Evolutionary conservation across 1,140 invertebrate genomes (phyloP), one percentile per base, ranked within the genome.

Genomic region (Elysia chlorotica): DNA sequence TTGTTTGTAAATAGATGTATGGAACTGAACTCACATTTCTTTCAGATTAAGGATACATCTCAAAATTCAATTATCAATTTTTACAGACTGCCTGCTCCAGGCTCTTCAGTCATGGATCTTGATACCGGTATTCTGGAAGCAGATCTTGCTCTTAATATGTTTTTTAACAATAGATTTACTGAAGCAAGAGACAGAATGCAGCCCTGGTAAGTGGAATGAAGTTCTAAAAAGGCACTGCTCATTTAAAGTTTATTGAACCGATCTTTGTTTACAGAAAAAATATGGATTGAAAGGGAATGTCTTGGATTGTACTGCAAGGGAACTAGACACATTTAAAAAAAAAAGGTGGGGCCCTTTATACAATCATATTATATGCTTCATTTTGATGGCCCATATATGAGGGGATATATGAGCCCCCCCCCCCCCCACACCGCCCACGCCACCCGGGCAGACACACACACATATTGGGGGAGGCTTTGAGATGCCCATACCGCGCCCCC

Each of bases 161-260:
- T 96, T 85, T 93, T 97, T 79, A 95, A 96, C 83, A 97, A 97
- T 87, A 91, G 93, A 81, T 96, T 96, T 82, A 87, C 90, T n/a
- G 91, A 93, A 85, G 95, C 95, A 2, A 91, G 90, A 83, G 89
- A 90, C 65, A 87, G 93, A 65, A 90, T 96, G 87, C 89, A 91
- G 81, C 93, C 93, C 74, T 93, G 92, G 93, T 93, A 78, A 82
- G 83, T 77, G 63, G 25, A 23, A 37, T 21, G 30, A 4, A 31
- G 57, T n/a, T 48, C 41, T n/a, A 48, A 10, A 48, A 10, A 48
- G 10, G n/a, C n/a, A n/a, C 41, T 48, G 10, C n/a, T 48, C n/a
- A 14, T 48, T 48, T 59, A 59, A 59, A 59, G 25, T 59, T 28
- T 17, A 17, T 59, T 59, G 17, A 17, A 59, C 25, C 25, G 14